These are phyloP conservation scores for Fissipunctia ypsillon DNA, from an alignment of 2,888 invertebrate genomes.

Conservation along the genomic window DNA sequence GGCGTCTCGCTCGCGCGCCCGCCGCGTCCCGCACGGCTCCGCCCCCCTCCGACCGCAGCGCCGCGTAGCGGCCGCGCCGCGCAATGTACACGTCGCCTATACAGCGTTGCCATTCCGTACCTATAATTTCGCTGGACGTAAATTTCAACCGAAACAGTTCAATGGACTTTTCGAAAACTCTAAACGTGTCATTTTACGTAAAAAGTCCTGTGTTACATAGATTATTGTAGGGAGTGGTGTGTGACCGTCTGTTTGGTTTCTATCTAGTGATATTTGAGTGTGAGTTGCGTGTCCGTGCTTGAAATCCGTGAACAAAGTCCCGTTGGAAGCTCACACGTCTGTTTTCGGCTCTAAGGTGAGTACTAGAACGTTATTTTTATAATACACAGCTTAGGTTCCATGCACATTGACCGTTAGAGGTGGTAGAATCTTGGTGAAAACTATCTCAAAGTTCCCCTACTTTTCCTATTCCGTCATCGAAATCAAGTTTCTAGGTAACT, in stretches of 20 bases:
- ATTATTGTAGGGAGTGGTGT: conserved; percentile 84
- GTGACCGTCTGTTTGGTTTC: conserved; percentile 81
- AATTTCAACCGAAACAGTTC: conserved; percentile 90
- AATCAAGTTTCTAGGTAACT: conserved; percentile 73
- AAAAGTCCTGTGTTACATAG: conserved; percentile 83
- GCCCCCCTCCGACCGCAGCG: conserved; percentile 84
- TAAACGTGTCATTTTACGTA: conserved; percentile 85
- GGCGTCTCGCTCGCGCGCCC: conserved; percentile 82
- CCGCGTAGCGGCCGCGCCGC: conserved; percentile 86
- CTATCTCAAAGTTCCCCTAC: conserved; percentile 65
- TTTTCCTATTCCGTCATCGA: conserved; percentile 70
- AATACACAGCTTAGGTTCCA: conserved; percentile 47
- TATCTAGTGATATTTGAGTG: conserved; percentile 86
- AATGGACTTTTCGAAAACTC: conserved; percentile 90
- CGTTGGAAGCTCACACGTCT: conserved; percentile 82
- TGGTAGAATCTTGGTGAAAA: conserved; percentile 60
- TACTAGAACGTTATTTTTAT: conserved; percentile 59
- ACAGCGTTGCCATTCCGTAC: conserved; percentile 91
- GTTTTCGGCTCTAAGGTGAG: conserved; percentile 86
- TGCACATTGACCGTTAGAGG: conserved; percentile 35
- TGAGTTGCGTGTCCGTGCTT: conserved; percentile 87
- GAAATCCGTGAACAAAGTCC: conserved; percentile 85
- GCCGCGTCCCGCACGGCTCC: conserved; percentile 83
- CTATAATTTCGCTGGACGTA: conserved; percentile 91
- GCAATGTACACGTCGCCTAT: conserved; percentile 84